A percentile compares a stretch with the other conserved stretches of the same genome.
Evolutionary conservation across 2,888 invertebrate species (phyloP).

Genomic region (Diplazon laetatorius): DNA sequence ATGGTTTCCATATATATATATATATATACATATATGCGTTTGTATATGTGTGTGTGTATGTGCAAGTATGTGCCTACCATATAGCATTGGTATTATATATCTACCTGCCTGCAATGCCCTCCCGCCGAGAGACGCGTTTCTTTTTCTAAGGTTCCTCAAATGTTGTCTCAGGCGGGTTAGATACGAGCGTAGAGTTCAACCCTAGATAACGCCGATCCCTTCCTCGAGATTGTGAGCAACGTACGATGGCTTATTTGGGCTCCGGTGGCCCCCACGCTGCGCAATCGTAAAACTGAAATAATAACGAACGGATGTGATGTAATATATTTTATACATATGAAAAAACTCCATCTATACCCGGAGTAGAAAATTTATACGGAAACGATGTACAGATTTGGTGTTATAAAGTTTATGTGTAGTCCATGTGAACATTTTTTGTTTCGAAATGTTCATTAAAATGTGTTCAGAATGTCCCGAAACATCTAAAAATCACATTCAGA

Average conservation of each 20-base stretch:
- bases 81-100: constrained; percentile 63
- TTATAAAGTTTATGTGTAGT: too few relatives aligned
- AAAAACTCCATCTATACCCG: too few relatives aligned
- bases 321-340: too few relatives aligned
- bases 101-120: constrained; percentile 72
- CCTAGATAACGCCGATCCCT: constrained; percentile 70
- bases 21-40: too few relatives aligned
- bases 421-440: too few relatives aligned
- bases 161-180: constrained; percentile 80
- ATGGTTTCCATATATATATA: not conserved
- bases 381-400: too few relatives aligned
- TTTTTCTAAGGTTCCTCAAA: constrained; percentile 76
- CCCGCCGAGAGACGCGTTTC: constrained; percentile 52
- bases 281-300: constrained; percentile 40
- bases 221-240: constrained; percentile 56
- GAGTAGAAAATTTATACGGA: too few relatives aligned
- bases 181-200: constrained; percentile 70
- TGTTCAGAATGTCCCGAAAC: too few relatives aligned
- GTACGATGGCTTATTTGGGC: constrained; percentile 48
- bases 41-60: too few relatives aligned
- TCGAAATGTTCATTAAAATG: too few relatives aligned
- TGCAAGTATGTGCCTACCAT: constrained; percentile 21
- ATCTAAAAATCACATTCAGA: too few relatives aligned
- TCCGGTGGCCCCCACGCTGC: constrained; percentile 18
- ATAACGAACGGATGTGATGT: constrained; percentile 36